Evolutionary conservation across 92 coral and sea anemone genomes (phyloP).

Genomic region (Phenganax stokvisi): DNA sequence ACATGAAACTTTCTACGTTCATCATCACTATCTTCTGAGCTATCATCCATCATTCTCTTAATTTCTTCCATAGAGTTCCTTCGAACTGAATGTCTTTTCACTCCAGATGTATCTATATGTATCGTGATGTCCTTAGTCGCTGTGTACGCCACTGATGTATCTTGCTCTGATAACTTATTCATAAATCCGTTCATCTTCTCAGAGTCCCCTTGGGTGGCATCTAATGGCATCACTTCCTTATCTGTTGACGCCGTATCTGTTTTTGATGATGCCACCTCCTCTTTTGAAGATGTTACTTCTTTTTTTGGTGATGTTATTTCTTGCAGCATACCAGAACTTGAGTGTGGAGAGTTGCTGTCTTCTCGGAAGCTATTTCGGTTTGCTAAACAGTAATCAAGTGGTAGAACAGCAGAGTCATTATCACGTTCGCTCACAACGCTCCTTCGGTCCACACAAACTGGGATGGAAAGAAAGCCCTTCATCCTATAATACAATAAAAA

Average conservation of each 20-base stretch:
- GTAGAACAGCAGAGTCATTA: slow-evolving; percentile 27
- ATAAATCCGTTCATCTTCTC: slow-evolving; percentile 9
- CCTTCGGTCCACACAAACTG: slow-evolving; percentile 33
- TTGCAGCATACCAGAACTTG: background rate
- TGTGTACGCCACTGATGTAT: background rate
- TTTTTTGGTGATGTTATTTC: background rate
- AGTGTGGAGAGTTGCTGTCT: slow-evolving; percentile 17
- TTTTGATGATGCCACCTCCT: too few species aligned
- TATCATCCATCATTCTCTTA: slow-evolving; percentile 29
- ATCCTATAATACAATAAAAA: slow-evolving; percentile 4
- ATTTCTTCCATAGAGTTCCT: slow-evolving; percentile 38
- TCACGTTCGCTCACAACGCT: slow-evolving; percentile 20
- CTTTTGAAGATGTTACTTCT: background rate
- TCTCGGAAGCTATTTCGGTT: slow-evolving; percentile 33
- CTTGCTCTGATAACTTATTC: background rate
- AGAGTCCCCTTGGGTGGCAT: background rate
- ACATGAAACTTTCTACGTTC: slow-evolving; percentile 52
- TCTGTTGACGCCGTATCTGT: background rate
- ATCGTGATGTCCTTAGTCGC: slow-evolving; percentile 13
- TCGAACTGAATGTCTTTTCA: slow-evolving; percentile 25
- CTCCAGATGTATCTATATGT: slow-evolving; percentile 26
- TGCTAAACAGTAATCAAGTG: slow-evolving; percentile 34
- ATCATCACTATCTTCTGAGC: slow-evolving; percentile 59
- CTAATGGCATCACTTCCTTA: background rate
- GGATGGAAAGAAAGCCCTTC: slow-evolving; percentile 18